Evolutionary conservation across 1,140 invertebrate genomes (phyloP), one percentile per base, ranked within the genome.

Genomic region (Camponotus pennsylvanicus): DNA sequence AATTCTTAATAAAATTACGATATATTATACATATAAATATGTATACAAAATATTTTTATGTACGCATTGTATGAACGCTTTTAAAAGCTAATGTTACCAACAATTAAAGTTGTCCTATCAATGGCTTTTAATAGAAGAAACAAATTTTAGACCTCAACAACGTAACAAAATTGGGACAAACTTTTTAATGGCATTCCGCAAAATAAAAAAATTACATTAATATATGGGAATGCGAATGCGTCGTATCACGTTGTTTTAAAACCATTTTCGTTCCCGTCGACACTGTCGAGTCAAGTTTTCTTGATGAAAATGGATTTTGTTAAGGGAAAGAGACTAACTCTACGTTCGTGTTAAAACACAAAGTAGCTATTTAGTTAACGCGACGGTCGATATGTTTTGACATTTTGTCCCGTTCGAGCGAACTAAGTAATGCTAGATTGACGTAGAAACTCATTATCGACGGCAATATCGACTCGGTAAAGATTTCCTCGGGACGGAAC

Each of bases 361-460:
- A 32, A 59, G 18, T 49, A n/a, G 70, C 40, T 45, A 70, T 82
- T 79, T 40, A 52, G 37, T 49, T 82, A 59, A 42, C 6, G 15
- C 27, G 15, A 13, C 37, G n/a, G 37, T 45, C 69, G 45, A 59
- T 61, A 21, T 59, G 52, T 15, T 57, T 73, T 57, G 37, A 8
- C 40, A 59, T 71, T 82, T 82, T 61, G 71, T 61, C 27, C 8
- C 52, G 40, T 70, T 69, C 11, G 21, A 59, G 13, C 40, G n/a
- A 11, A 59, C 18, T 34, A 61, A 82, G 69, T 45, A 70, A 71
- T 73, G 18, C 8, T 34, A 66, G 11, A 40, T 42, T 82, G 37
- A 73, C 55, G 67, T 59, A 61, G 55, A 73, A 73, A 71, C 67
- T 82, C 79, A 82, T 73, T 82, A 82, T 82, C 67, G 79, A 73